Evolutionary conservation across 2,888 invertebrate genomes (phyloP).

Genomic region (Dioctria rufipes): DNA sequence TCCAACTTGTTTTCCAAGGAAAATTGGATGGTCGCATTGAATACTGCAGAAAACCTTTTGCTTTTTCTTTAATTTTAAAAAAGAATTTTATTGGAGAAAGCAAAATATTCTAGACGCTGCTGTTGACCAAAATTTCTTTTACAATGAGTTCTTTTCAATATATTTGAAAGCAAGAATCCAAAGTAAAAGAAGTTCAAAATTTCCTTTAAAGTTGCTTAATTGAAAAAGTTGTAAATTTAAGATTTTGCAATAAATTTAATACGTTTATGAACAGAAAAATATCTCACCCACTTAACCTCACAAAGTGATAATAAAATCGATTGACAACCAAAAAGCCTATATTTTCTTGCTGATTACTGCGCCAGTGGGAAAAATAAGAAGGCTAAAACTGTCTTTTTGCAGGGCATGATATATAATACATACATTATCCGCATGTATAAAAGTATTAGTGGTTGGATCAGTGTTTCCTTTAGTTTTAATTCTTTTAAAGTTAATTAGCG

Average conservation of each 20-base stretch:
- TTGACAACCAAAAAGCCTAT: background rate
- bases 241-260: background rate
- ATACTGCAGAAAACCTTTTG: slow-evolving; percentile 68
- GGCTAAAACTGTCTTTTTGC: too few relatives aligned
- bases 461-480: too few relatives aligned
- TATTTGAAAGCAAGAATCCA: slow-evolving; percentile 50
- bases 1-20: slow-evolving; percentile 68
- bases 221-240: background rate
- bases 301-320: slow-evolving; percentile 13
- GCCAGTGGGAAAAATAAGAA: slow-evolving; percentile 9
- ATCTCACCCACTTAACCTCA: slow-evolving; percentile 27
- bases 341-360: background rate
- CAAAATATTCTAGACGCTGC: background rate
- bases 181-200: slow-evolving; percentile 56
- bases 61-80: background rate
- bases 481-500: too few relatives aligned
- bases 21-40: slow-evolving; percentile 72
- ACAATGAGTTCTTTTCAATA: slow-evolving; percentile 56
- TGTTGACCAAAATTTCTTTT: slow-evolving; percentile 53
- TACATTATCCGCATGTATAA: too few relatives aligned
- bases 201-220: background rate
- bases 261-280: background rate
- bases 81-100: background rate
- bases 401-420: too few relatives aligned
- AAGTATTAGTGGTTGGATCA: too few relatives aligned